A percentile compares a stretch with the other conserved stretches of the same genome.
phyloP scores from a whole-genome alignment of 1,140 invertebrate species.

The Pseudachorutes palmiensis region DNA sequence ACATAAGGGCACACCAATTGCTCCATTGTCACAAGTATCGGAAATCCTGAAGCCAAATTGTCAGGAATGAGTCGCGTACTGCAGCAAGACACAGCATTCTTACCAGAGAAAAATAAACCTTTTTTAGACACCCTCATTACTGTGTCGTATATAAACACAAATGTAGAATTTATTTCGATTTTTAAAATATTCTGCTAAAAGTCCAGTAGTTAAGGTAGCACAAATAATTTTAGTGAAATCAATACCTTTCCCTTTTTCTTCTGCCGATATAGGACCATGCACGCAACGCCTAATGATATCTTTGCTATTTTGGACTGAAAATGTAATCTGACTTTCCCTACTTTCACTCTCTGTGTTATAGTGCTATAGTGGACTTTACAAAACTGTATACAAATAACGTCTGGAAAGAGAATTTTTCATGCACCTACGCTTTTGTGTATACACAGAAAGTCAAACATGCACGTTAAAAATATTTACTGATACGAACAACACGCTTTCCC shows the following conservation, averaged over 20 bases:
- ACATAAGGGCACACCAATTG: neutral
- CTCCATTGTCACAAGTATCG: neutral
- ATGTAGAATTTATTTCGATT: neutral
- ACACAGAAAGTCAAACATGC: neutral
- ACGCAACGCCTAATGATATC: constrained; percentile 31
- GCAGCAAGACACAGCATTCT: neutral
- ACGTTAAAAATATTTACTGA: too few relatives aligned
- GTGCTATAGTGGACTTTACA: neutral
- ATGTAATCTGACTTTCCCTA: neutral
- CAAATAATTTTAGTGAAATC: constrained; percentile 33
- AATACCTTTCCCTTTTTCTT: constrained; percentile 24
- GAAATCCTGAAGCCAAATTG: neutral
- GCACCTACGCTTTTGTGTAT: neutral
- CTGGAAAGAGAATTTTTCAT: neutral
- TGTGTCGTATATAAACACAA: too few relatives aligned
- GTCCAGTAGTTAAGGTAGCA: neutral
- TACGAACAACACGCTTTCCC: neutral
- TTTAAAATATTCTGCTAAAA: neutral
- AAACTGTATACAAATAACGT: neutral
- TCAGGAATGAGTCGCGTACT: neutral
- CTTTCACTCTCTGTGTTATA: neutral
- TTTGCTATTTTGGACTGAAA: neutral
- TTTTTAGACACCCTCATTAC: neutral
- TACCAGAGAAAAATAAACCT: neutral
- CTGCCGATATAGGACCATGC: neutral